Evolutionary conservation across 2,888 invertebrate genomes (phyloP), one percentile per base, ranked within the genome.

Genomic region (Troilus luridus): DNA sequence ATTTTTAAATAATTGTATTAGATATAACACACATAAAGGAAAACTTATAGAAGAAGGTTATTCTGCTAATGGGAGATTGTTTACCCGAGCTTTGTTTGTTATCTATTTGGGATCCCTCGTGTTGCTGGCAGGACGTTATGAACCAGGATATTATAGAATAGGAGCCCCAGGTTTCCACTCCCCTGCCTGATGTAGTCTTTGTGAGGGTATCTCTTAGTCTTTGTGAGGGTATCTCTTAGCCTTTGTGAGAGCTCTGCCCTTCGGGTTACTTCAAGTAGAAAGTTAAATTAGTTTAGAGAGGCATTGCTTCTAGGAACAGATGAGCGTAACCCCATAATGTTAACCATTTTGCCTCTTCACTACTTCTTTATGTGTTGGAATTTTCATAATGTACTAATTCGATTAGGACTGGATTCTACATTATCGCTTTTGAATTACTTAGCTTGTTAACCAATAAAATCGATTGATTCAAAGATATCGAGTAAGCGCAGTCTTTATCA

Each of bases 201-300:
- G 72, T 77, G 27, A 77, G 72, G 72, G 27, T 77, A 77, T 77
- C 72, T 77, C 72, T 77, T 77, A 41, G 27, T 41, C 72, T 77
- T 77, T 77, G 72, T 77, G 27, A 77, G 41, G 41, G 27, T 77
- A 77, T 77, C 72, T 77, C 72, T 77, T 77, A 41, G 17, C 72
- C 72, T 77, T 77, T 77, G 72, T 77, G 27, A 77, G 41, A 27
- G 27, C 8, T 77, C 72, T 77, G 72, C 72, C 72, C 72, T 77
- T 77, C 27, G 72, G 72, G 41, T 77, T 41, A 77, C 72, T 77
- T 77, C 72, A 41, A 77, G 72, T 77, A 77, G 72, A 77, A 77
- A 77, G 72, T 77, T 77, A 77, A 77, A 77, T 77, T 77, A 77
- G 72, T 77, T 77, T 77, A 77, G 72, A 67, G 27, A 77, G 27